Percentiles rank a stretch among this genome's conserved stretches.
Evolutionary conservation across 2,113 vertebrate species (phyloP).

Genomic region (Callionymus lyra): DNA sequence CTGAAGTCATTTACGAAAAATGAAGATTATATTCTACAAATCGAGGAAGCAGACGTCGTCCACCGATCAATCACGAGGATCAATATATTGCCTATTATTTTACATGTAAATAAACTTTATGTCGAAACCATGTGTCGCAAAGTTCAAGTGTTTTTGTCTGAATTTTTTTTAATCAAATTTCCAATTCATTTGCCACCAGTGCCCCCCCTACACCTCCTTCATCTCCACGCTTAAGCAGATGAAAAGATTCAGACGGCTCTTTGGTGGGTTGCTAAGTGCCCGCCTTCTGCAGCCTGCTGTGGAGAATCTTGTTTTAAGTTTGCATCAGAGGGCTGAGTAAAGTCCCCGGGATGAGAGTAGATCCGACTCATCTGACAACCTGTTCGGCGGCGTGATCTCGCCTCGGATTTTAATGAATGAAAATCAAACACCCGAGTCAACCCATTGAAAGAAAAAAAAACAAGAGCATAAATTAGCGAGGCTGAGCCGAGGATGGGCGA

Average conservation of each 20-base stretch:
- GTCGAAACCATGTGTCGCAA: too few species aligned
- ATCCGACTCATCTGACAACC: conserved; percentile 41
- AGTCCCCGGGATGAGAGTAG: conserved; percentile 15
- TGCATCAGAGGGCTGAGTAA: conserved; percentile 18
- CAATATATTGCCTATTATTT: too few species aligned
- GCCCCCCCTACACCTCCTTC: conserved; percentile 12
- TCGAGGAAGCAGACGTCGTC: too few species aligned
- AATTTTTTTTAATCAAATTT: conserved; percentile 35
- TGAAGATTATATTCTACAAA: too few species aligned
- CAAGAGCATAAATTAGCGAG: conserved; percentile 19
- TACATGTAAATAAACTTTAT: too few species aligned
- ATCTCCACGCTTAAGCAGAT: conserved; percentile 21
- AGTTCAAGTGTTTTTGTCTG: too few species aligned
- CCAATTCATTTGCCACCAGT: conserved; percentile 16
- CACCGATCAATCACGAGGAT: too few species aligned
- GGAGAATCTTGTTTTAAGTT: conserved; percentile 6
- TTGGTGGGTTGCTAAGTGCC: conserved; percentile 8
- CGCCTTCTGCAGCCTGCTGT: conserved; percentile 15
- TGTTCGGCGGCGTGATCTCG: conserved; percentile 25
- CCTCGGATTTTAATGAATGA: conserved; percentile 46
- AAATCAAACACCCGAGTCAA: conserved; percentile 32
- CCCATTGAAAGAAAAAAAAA: conserved; percentile 8
- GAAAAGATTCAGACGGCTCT: conserved; percentile 22
- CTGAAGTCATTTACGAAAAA: too few species aligned
- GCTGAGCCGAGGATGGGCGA: too few species aligned